These are phyloP conservation scores for Cephalotes varians DNA, from an alignment of 2,888 invertebrate species.

Conservation along the genomic window DNA sequence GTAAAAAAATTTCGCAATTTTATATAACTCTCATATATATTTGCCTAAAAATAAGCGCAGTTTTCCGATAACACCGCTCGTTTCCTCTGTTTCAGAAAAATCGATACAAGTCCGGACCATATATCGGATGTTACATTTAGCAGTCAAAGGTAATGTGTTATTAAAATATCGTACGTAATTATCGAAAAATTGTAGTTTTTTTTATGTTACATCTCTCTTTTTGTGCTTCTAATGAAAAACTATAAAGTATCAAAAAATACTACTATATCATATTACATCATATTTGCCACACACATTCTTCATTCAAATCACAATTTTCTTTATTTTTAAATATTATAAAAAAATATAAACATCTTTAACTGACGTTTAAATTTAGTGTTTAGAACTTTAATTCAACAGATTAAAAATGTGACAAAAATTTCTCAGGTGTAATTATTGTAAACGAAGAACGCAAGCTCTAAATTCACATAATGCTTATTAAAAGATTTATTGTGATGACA, in stretches of 20 bases:
- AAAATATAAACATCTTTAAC: background rate
- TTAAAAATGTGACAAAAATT: background rate
- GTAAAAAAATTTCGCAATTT: background rate
- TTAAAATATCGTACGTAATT: slow-evolving; percentile 15
- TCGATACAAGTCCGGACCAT: slow-evolving; percentile 61
- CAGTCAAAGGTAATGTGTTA: slow-evolving; percentile 74
- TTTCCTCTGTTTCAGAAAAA: slow-evolving; percentile 70
- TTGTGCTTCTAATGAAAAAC: background rate
- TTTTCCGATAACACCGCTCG: background rate
- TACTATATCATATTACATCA: background rate
- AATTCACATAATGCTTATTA: background rate
- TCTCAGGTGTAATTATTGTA: background rate
- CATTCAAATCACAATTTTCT: background rate
- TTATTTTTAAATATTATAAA: background rate
- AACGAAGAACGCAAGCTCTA: background rate
- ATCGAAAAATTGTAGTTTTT: background rate
- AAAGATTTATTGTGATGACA: background rate
- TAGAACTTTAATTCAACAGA: background rate
- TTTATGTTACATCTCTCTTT: background rate
- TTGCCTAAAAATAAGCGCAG: background rate
- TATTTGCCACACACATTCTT: background rate
- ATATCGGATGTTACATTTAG: slow-evolving; percentile 74
- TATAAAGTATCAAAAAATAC: slow-evolving; percentile 10
- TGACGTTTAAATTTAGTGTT: background rate
- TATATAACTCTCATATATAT: background rate